Evolutionary conservation across 2,797 vertebrate genomes (phyloP), one percentile per base, ranked within the genome.

Genomic region (Anas acuta): DNA sequence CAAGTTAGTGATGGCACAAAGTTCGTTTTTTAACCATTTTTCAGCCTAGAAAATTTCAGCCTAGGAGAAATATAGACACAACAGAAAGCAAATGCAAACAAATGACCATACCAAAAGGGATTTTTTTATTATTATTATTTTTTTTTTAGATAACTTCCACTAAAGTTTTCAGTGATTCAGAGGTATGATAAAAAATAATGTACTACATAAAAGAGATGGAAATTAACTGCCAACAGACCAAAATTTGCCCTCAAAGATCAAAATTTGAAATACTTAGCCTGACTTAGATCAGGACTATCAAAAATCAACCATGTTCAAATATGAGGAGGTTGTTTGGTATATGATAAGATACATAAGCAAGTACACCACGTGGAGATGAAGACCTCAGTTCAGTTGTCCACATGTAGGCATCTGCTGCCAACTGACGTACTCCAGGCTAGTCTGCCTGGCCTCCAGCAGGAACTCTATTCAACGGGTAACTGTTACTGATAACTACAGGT

Each of bases 381-480:
- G 6, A 5, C 33, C 5, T 67, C 7, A 13, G 16, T n/a, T 65
- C 15, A 1, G 1, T 30, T 30, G 6, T 45, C 21, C 13, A 26
- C 20, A 49, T 64, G 62, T 21, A 69, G 18, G 11, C 5, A 32
- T 35, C 10, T 72, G 32, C 35, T 65, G 4, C 2, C 33, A 61
- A 3, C 3, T 58, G 18, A 26, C 0, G 2, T 19, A 3, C 1
- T 10, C n/a, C 21, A n/a, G 6, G 3, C 26, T 79, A 25, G 23
- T 18, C 43, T 80, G 41, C 32, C 17, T 11, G 22, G 14, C 35
- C 23, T 72, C n/a, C 32, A 61, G 47, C 7, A 69, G 21, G 9
- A 10, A n/a, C 5, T 87, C 11, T 21, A 49, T 49, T 49, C 23
- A 49, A 49, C 13, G 3, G 47, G 47, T 49, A 49, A 49, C 47